Percentiles rank a stretch among this genome's conserved stretches.
Conservation (phyloP, 2,797 vertebrate species). For the Iguana delicatissima region DNA sequence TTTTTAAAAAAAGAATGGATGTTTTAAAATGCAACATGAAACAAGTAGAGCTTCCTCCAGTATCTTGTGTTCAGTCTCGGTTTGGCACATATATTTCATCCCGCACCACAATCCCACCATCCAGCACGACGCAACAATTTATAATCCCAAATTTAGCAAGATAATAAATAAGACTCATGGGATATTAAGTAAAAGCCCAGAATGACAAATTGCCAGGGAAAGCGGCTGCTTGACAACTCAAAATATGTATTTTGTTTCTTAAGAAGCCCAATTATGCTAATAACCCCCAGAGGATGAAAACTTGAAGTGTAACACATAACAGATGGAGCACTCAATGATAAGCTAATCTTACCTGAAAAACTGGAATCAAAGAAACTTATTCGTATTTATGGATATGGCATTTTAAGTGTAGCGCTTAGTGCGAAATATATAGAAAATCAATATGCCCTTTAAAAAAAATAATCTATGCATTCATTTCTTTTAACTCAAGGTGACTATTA, state of each 20-base stretch:
- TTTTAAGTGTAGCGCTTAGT: conserved; percentile 75
- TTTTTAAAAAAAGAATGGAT: neutral
- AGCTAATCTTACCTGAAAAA: conserved; percentile 85
- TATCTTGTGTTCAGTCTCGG: neutral
- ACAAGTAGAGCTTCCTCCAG: neutral
- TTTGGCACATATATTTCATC: neutral
- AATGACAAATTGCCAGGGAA: conserved; percentile 82
- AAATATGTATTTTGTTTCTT: conserved; percentile 80
- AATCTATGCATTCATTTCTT: conserved; percentile 48
- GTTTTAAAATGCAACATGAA: neutral
- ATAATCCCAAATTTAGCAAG: conserved; percentile 71
- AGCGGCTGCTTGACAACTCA: conserved; percentile 82
- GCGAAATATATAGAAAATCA: conserved; percentile 76
- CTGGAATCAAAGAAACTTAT: conserved; percentile 82
- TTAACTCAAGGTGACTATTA: conserved; percentile 68
- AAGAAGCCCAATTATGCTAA: conserved; percentile 86
- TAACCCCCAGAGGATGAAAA: conserved; percentile 78
- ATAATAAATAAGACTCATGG: conserved; percentile 78
- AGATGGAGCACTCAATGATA: conserved; percentile 84
- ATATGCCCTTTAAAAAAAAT: conserved; percentile 71
- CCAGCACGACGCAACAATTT: conserved; percentile 78
- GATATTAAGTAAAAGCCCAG: conserved; percentile 83
- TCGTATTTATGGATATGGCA: conserved; percentile 82
- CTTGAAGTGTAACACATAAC: conserved; percentile 79
- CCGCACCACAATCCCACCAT: neutral